Conservation (phyloP, 1,140 invertebrate genomes). For the Psilanteris sp. region DNA sequence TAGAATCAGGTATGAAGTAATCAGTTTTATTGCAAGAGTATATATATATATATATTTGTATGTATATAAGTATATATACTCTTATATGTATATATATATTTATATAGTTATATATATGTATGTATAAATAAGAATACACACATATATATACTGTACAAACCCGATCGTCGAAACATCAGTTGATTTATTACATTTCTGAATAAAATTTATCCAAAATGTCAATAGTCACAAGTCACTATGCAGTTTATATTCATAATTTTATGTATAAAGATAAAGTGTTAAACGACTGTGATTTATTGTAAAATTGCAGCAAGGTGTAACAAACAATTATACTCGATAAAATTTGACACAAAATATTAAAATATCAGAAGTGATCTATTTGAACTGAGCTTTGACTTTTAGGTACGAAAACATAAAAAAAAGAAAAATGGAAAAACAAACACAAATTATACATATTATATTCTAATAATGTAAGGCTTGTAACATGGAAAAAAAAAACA, state of each 20-base stretch:
- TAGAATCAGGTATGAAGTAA: conserved; percentile 78
- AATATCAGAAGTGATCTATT: conserved; percentile 3
- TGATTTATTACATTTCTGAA: not conserved
- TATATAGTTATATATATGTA: no score
- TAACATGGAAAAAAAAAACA: conserved; percentile 79
- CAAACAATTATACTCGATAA: no score
- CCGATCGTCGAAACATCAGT: conserved; percentile 14
- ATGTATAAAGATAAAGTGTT: no score
- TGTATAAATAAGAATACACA: no score
- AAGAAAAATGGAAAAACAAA: conserved; percentile 35
- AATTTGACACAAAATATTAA: no score
- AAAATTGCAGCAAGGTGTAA: no score
- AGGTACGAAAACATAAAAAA: conserved; percentile 26
- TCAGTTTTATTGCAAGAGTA: conserved; percentile 79
- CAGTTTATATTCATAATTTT: no score
- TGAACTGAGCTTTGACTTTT: conserved; percentile 29
- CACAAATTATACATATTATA: conserved; percentile 77
- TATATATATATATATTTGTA: conserved; percentile 71
- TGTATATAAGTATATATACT: no score
- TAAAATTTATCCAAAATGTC: not conserved
- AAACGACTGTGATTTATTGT: no score
- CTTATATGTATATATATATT: no score
- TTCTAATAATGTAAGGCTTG: conserved; percentile 80
- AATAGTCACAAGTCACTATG: not conserved
- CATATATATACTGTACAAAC: conserved; percentile 28